Base-by-base conservation (phyloP, 2,113 vertebrate genomes). In the Ageneiosus marmoratus region DNA sequence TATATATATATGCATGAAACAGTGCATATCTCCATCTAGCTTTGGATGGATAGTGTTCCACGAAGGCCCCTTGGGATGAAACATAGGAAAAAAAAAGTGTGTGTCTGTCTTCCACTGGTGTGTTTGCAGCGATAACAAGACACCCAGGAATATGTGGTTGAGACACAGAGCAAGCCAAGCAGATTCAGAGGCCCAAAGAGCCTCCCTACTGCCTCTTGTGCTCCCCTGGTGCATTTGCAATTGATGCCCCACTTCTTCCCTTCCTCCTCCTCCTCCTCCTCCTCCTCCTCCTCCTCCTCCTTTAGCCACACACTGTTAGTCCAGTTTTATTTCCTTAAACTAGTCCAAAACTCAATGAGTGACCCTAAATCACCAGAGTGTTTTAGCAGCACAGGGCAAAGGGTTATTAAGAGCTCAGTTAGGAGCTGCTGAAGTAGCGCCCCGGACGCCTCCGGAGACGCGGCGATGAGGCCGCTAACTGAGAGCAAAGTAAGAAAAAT, bases 121-220 rank as follows among this genome's bases (percentile, higher is more conserved):
- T 79, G 75, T 86, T 84, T 84, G 80, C 77, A 81, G 85, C 84
- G 58, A 79, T 88, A 87, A 89, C 87, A 87, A 86, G 84, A 87
- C 87, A 87, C 87, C 56, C 81, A 86, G 82, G 84, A 88, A 84
- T 89, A 87, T 74, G 75, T 81, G 60, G 79, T 85, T 82, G 73
- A 78, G 81, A 85, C 83, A 27, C 85, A 83, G 83, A 77, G 83
- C 83, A 69, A 86, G 74, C 80, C 80, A 77, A 88, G 85, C 85
- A 88, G 78, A 83, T 88, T 88, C 81, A 15, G 44, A 65, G 82
- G 75, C 84, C 84, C 60, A n/a, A 79, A 60, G 85, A 79, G 83
- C 74, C 58, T 79, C 76, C 79, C 63, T 73, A 58, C 46, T 53
- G 69, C 76, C 79, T 74, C 75, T n/a, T 46, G 34, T 12, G 29